A percentile compares a stretch with the other conserved stretches of the same genome.
These are phyloP conservation scores for Cryptus armator DNA, from an alignment of 2,888 invertebrate genomes.

Conservation along the genomic window DNA sequence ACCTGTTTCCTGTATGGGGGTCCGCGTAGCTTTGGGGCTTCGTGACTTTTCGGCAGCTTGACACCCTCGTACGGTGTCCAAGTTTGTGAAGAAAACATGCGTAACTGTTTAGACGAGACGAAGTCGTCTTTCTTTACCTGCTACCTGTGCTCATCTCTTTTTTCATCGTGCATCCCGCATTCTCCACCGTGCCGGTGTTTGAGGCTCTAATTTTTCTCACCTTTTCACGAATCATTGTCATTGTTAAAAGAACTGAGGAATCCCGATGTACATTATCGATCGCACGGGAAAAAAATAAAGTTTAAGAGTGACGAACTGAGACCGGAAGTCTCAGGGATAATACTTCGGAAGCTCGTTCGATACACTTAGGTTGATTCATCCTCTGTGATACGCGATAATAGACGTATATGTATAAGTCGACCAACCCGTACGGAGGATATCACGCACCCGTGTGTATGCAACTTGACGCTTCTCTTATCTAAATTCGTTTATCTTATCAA, in stretches of 20 bases:
- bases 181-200: not conserved
- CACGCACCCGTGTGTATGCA: slow-evolving; percentile 24
- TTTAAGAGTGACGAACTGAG: not conserved
- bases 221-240: not conserved
- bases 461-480: slow-evolving; percentile 59
- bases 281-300: not conserved
- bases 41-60: slow-evolving; percentile 57
- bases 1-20: slow-evolving; percentile 52
- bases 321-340: not conserved
- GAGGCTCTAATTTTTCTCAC: slow-evolving; percentile 12
- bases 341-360: slow-evolving; percentile 40
- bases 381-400: not conserved
- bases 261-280: not conserved
- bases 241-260: not conserved
- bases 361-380: slow-evolving; percentile 22
- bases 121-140: slow-evolving; percentile 5
- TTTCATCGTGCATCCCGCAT: not conserved
- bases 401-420: not conserved
- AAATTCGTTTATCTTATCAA: slow-evolving; percentile 69
- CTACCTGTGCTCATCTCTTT: slow-evolving; percentile 23
- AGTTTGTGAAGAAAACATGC: slow-evolving; percentile 18
- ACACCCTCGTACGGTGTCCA: slow-evolving; percentile 43
- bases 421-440: slow-evolving; percentile 33
- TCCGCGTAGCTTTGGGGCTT: slow-evolving; percentile 13
- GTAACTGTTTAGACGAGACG: slow-evolving; percentile 8